Conservation (phyloP, 2,888 invertebrate genomes). For the Lepidochrysops patricia region DNA sequence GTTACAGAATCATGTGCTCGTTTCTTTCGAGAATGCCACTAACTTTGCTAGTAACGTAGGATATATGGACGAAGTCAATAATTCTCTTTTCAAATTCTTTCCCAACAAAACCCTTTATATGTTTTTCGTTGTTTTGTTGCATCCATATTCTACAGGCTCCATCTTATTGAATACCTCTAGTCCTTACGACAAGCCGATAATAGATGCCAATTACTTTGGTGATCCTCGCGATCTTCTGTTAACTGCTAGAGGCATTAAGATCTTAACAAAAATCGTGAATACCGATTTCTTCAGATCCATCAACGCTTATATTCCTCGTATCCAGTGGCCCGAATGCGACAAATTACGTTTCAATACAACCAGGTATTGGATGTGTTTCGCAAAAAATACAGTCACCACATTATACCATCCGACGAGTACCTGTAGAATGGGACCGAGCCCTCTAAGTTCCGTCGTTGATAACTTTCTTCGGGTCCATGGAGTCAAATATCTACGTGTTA, state of each 20-base stretch:
- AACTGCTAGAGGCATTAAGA: slow-evolving; percentile 36
- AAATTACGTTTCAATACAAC: slow-evolving; percentile 32
- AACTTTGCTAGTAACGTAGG: neutral
- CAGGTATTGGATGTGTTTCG: slow-evolving; percentile 44
- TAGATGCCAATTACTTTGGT: slow-evolving; percentile 77
- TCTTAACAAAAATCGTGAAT: slow-evolving; percentile 36
- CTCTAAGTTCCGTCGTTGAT: slow-evolving; percentile 47
- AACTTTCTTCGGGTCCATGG: slow-evolving; percentile 78
- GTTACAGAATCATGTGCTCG: slow-evolving; percentile 36
- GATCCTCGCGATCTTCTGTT: slow-evolving; percentile 66
- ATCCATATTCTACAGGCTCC: slow-evolving; percentile 69
- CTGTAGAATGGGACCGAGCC: slow-evolving; percentile 71
- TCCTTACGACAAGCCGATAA: slow-evolving; percentile 74
- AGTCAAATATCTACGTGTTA: slow-evolving; percentile 77
- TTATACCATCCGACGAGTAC: slow-evolving; percentile 83
- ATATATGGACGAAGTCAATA: neutral
- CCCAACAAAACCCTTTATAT: slow-evolving; percentile 38
- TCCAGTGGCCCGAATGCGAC: slow-evolving; percentile 38
- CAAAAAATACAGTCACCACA: slow-evolving; percentile 57
- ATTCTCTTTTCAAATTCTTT: slow-evolving; percentile 29
- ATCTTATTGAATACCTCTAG: slow-evolving; percentile 71
- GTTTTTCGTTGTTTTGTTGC: slow-evolving; percentile 46
- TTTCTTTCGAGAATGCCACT: slow-evolving; percentile 18
- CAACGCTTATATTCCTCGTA: slow-evolving; percentile 34
- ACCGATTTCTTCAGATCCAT: slow-evolving; percentile 39